These are phyloP conservation scores for Hippolais icterina DNA, from an alignment of 2,113 vertebrate genomes.

Conservation along the genomic window DNA sequence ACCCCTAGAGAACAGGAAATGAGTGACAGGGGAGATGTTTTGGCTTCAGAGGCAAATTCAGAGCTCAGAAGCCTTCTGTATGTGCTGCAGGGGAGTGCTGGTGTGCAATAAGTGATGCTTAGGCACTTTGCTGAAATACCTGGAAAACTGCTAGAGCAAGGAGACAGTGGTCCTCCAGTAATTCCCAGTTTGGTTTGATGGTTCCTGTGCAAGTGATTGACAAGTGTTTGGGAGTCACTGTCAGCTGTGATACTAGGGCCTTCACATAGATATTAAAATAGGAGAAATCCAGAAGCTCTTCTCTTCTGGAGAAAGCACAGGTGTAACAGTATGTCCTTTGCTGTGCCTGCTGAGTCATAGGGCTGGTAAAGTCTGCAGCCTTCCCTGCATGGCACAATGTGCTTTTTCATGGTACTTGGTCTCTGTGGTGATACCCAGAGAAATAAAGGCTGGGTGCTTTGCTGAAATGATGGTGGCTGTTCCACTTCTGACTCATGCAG, in stretches of 20 bases:
- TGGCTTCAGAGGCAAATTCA: rapidly evolving
- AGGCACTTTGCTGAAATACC: not conserved
- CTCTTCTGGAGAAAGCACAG: not conserved
- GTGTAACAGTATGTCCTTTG: not conserved
- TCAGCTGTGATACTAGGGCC: not conserved
- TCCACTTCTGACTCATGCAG: not conserved
- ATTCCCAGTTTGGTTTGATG: not conserved
- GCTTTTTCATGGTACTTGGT: not conserved
- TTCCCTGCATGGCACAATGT: not conserved
- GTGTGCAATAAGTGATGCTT: not conserved
- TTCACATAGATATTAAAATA: not conserved
- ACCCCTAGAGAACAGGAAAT: not conserved
- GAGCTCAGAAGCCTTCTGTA: rapidly evolving
- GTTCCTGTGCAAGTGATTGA: not conserved
- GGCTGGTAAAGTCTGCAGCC: not conserved
- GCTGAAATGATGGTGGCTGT: not conserved
- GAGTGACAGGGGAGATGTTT: not conserved
- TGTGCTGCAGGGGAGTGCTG: not conserved
- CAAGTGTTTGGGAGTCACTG: not conserved
- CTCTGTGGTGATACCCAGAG: not conserved
- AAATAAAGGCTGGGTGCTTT: not conserved
- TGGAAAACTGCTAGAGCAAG: not conserved
- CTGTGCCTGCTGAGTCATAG: not conserved
- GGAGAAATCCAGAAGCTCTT: not conserved
- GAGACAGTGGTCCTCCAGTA: not conserved